Evolutionary conservation across 2,888 invertebrate genomes (phyloP).

Genomic region (Caenorhabditis angaria): DNA sequence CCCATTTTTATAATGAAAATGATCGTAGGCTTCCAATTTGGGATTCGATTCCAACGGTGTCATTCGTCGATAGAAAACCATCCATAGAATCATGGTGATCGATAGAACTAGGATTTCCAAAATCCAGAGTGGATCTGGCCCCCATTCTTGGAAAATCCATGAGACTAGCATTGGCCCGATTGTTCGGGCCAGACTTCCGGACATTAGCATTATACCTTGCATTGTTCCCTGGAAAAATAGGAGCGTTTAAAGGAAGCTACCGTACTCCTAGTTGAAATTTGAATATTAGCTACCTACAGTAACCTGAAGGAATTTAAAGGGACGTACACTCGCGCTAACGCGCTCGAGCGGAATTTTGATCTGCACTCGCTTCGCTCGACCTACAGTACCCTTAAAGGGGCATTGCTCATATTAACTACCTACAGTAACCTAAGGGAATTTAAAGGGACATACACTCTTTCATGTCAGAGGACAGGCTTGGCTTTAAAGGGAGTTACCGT

Average conservation of each 20-base stretch:
- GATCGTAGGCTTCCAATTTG: conserved; percentile 43
- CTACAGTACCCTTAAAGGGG: too few relatives aligned
- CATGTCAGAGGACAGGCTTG: too few relatives aligned
- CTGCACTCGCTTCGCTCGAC: background rate
- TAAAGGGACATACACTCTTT: too few relatives aligned
- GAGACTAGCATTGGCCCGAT: conserved; percentile 51
- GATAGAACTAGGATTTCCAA: conserved; percentile 42
- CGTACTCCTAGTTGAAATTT: background rate
- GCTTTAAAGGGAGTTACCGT: too few relatives aligned
- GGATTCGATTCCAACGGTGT: conserved; percentile 48
- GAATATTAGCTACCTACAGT: background rate
- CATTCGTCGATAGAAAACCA: conserved; percentile 48
- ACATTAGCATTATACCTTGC: conserved; percentile 54
- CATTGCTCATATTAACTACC: too few relatives aligned
- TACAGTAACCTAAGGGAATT: too few relatives aligned
- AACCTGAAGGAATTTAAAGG: too few relatives aligned
- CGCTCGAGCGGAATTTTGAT: background rate
- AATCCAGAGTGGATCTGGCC: conserved; percentile 51
- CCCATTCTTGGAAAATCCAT: conserved; percentile 52
- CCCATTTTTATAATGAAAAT: conserved; percentile 48
- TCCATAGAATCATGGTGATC: conserved; percentile 43
- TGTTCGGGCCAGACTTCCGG: conserved; percentile 49
- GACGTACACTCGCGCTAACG: too few relatives aligned
- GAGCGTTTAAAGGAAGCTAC: background rate
- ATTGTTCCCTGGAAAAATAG: conserved; percentile 47